Evolutionary conservation across 2,888 invertebrate genomes (phyloP).

Genomic region (Pegoplata infirma): DNA sequence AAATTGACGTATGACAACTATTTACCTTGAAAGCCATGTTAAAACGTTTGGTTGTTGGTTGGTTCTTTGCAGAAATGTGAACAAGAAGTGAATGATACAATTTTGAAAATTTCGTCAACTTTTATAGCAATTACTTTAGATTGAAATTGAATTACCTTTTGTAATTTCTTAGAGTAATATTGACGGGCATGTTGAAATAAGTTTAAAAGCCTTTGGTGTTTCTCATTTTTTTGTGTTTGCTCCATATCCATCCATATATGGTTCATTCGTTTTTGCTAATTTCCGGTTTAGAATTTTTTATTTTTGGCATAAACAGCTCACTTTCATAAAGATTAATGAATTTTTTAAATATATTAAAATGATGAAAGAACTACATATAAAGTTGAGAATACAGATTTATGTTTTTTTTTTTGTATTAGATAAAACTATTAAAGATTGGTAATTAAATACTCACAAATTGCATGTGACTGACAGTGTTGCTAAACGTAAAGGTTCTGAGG

Average conservation of each 20-base stretch:
- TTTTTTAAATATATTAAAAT: too few relatives aligned
- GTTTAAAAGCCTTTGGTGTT: not conserved
- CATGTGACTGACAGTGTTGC: too few relatives aligned
- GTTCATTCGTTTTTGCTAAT: slow-evolving; percentile 16
- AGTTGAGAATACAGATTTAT: too few relatives aligned
- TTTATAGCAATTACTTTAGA: slow-evolving; percentile 68
- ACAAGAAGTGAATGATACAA: slow-evolving; percentile 71
- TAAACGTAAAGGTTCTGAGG: too few relatives aligned
- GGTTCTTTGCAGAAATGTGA: slow-evolving; percentile 73
- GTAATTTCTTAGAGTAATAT: slow-evolving; percentile 2
- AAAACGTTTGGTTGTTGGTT: slow-evolving; percentile 40
- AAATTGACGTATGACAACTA: not conserved
- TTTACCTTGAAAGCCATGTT: slow-evolving; percentile 75
- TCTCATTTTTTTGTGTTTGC: too few relatives aligned
- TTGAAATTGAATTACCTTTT: slow-evolving; percentile 29
- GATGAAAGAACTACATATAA: too few relatives aligned
- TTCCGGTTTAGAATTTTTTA: slow-evolving; percentile 48
- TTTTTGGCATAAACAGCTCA: not conserved
- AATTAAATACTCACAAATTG: too few relatives aligned
- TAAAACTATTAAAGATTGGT: too few relatives aligned
- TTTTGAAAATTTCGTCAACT: slow-evolving; percentile 68
- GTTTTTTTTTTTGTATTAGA: too few relatives aligned
- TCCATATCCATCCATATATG: slow-evolving; percentile 27
- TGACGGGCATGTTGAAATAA: not conserved
- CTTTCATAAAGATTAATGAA: slow-evolving; percentile 8